Evolutionary conservation across 2,113 vertebrate species (phyloP).

Genomic region (Neolamprologus longior): DNA sequence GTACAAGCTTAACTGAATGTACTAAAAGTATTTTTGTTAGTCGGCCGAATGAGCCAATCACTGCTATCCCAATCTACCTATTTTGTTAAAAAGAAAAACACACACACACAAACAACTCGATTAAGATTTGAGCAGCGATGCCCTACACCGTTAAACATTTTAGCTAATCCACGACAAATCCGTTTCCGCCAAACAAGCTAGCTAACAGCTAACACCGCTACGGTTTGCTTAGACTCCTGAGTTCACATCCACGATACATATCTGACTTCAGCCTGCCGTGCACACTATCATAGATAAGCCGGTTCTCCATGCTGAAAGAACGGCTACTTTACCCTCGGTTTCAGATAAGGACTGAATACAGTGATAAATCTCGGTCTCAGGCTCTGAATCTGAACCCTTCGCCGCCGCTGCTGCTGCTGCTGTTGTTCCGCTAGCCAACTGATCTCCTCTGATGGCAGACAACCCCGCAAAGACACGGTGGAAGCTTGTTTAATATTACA

Average conservation of each 20-base stretch:
- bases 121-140: background rate
- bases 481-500: slow-evolving; percentile 27
- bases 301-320: background rate
- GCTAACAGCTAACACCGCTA: slow-evolving; percentile 41
- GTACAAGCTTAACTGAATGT: background rate
- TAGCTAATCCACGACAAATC: slow-evolving; percentile 49
- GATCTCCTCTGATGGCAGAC: slow-evolving; percentile 10
- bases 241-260: background rate
- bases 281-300: fast-evolving
- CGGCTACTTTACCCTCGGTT: slow-evolving; percentile 13
- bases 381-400: slow-evolving; percentile 46
- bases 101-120: background rate
- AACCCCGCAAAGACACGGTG: background rate
- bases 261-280: background rate
- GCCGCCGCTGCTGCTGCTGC: background rate
- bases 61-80: fast-evolving
- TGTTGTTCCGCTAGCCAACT: slow-evolving; percentile 47
- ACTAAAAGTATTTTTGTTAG: background rate
- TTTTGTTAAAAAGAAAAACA: background rate
- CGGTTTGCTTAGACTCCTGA: background rate
- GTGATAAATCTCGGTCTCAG: slow-evolving; percentile 39
- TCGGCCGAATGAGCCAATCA: background rate
- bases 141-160: background rate
- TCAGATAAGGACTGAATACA: background rate
- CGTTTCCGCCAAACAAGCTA: slow-evolving; percentile 40